A percentile compares a stretch with the other conserved stretches of the same genome.
phyloP scores from a whole-genome alignment of 2,797 vertebrate genomes.

The Megalops cyprinoides region DNA sequence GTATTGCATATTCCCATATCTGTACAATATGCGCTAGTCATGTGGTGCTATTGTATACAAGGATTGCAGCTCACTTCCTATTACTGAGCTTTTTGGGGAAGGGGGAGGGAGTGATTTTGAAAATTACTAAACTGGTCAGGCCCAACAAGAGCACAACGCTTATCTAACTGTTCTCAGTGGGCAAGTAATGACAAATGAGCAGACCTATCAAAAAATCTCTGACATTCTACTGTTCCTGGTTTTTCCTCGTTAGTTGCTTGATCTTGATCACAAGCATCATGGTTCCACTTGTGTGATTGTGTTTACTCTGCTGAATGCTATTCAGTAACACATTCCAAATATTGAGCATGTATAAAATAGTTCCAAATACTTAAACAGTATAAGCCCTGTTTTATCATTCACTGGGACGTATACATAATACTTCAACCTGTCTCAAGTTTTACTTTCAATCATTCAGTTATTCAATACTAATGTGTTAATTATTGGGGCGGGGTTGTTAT shows the following conservation, averaged over 20 bases:
- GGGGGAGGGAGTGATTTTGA: background rate
- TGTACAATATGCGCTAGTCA: no score
- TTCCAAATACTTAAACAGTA: background rate
- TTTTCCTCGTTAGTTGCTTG: background rate
- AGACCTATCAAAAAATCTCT: background rate
- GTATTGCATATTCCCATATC: no score
- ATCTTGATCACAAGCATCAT: background rate
- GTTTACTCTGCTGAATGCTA: background rate
- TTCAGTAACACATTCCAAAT: background rate
- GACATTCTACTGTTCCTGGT: background rate
- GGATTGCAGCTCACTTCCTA: background rate
- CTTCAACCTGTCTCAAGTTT: background rate
- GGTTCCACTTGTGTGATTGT: background rate
- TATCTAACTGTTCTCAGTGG: background rate
- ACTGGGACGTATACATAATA: background rate
- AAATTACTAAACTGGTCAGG: slow-evolving; percentile 13
- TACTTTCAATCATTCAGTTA: slow-evolving; percentile 10
- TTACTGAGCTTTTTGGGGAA: background rate
- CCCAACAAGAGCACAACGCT: background rate
- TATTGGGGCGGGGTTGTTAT: slow-evolving; percentile 9
- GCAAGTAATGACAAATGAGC: background rate
- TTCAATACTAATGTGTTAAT: slow-evolving; percentile 8
- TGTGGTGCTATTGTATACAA: background rate
- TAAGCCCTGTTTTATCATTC: background rate
- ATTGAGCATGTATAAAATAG: background rate